Conservation (phyloP, 2,797 vertebrate genomes). For the Rhinophrynus dorsalis region DNA sequence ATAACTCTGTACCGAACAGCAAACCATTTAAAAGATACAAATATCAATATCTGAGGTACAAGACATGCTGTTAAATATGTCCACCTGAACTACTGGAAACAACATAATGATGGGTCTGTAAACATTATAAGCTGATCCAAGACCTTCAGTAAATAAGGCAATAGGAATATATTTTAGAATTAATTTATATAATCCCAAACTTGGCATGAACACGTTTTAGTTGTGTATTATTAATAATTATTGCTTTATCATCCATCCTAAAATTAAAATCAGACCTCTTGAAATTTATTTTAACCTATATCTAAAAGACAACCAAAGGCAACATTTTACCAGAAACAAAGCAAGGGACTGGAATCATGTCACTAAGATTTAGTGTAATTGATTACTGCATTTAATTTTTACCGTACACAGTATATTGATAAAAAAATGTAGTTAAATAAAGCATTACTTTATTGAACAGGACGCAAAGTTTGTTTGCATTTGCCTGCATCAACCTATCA, state of each 20-base stretch:
- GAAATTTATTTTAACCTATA: too few relatives aligned
- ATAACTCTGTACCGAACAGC: conserved; percentile 1
- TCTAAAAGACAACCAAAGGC: too few relatives aligned
- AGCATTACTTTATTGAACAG: too few relatives aligned
- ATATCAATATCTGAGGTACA: conserved; percentile 42
- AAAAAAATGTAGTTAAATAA: too few relatives aligned
- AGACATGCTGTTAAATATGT: conserved; percentile 42
- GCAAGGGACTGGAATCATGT: too few relatives aligned
- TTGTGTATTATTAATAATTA: conserved; percentile 26
- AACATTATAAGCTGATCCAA: conserved; percentile 41
- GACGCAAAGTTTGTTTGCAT: too few relatives aligned
- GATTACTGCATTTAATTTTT: too few relatives aligned
- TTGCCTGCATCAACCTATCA: too few relatives aligned
- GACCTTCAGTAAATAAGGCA: conserved; percentile 43
- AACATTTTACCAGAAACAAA: too few relatives aligned
- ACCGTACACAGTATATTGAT: too few relatives aligned
- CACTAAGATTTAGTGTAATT: too few relatives aligned
- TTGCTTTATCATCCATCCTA: conserved; percentile 27
- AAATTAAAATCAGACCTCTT: too few relatives aligned
- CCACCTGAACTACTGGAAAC: conserved; percentile 40
- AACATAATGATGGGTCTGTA: conserved; percentile 12
- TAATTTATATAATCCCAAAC: conserved; percentile 36
- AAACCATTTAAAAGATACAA: conserved; percentile 27
- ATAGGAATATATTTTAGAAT: conserved; percentile 30
- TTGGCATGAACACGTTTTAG: conserved; percentile 19